Evolutionary conservation across 2,113 vertebrate genomes (phyloP), one percentile per base, ranked within the genome.

Genomic region (Rhinichthys klamathensis): DNA sequence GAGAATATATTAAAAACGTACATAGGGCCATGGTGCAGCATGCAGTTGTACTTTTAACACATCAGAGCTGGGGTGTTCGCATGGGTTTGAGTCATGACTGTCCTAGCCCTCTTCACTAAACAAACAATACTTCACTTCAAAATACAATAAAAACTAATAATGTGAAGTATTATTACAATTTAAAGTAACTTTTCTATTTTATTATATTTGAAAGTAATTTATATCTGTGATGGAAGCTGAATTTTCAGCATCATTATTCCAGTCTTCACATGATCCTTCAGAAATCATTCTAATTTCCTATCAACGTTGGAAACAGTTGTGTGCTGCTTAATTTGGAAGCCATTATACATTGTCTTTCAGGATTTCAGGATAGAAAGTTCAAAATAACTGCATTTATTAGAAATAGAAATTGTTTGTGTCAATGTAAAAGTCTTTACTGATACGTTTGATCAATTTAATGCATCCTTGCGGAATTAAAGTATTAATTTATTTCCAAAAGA

Each of bases 1-100:
- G 91, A 98, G 95, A 92, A 87, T 46, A 0, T 89, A 84, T 70
- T 90, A 70, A 90, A 60, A 60, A 65, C 0, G 2, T 6, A 15
- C 25, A 15, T 13, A 3, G 13, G 41, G 44, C 25, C 23, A 1
- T 77, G n/a, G 58, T 51, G n/a, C 73, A 51, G 46, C 41, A 10
- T 2, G 41, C 3, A 0, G 3, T 51, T 27, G n/a, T 51, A 21
- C 7, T 30, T 70, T 70, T 38, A 38, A 70, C 27, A 35, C 67
- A 70, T 23, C 30, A 10, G 32, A 70, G 67, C 3, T 23, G 16
- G 32, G 18, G 32, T 23, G 32, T 32, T 38, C 67, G 11, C 7
- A 38, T 63, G 4, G 32, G 16, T 5, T 18, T 67, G 30, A 21
- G 8, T 70, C 9, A 2, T 10, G 35, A 70, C 32, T 38, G 4